phyloP scores from a whole-genome alignment of 2,888 invertebrate species.

The Acleris sparsana region DNA sequence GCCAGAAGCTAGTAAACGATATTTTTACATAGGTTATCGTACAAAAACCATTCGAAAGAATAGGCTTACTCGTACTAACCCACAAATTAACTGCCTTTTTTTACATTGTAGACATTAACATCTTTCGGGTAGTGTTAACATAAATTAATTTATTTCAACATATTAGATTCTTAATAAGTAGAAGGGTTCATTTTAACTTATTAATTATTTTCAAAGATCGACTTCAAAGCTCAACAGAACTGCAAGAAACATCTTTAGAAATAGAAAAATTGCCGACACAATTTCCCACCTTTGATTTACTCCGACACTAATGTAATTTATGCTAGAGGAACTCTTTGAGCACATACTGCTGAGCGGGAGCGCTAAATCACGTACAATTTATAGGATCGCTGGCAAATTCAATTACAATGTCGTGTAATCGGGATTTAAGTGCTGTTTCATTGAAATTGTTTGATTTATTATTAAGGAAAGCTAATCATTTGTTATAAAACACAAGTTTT shows the following conservation, averaged over 20 bases:
- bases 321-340: conserved; percentile 37
- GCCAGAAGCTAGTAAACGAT: no score
- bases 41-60: no score
- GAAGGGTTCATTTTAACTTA: no score
- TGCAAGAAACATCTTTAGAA: neutral
- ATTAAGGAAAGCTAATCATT: neutral
- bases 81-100: no score
- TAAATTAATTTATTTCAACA: no score
- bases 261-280: neutral
- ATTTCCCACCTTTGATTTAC: conserved; percentile 4
- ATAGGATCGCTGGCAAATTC: conserved; percentile 53
- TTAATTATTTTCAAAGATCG: no score
- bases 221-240: neutral
- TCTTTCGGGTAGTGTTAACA: no score
- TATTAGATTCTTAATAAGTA: no score
- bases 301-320: conserved; percentile 33
- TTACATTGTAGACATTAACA: no score
- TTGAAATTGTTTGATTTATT: conserved; percentile 3
- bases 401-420: conserved; percentile 52
- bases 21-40: no score
- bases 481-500: no score
- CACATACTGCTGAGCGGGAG: conserved; percentile 45
- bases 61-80: no score
- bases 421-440: conserved; percentile 43
- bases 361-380: conserved; percentile 57